Conservation (phyloP, 2,113 vertebrate species). For the Ceuthmochares aereus region DNA sequence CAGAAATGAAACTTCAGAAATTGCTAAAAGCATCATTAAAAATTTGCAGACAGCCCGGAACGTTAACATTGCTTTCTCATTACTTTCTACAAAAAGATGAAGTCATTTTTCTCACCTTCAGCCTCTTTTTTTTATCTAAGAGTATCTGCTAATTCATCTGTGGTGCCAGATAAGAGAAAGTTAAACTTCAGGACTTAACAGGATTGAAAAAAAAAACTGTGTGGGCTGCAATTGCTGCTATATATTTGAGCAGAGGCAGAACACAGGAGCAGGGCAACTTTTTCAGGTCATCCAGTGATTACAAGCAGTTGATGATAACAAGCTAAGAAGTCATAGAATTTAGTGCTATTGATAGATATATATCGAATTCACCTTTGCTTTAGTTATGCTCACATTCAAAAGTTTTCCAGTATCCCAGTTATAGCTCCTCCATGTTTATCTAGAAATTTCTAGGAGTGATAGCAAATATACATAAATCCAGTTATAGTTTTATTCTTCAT, state of each 20-base stretch:
- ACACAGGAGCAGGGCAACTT: not conserved
- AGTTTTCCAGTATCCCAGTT: not conserved
- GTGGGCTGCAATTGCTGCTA: not conserved
- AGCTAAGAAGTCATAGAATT: not conserved
- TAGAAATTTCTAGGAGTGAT: not conserved
- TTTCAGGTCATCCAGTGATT: not conserved
- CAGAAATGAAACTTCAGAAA: constrained; percentile 42
- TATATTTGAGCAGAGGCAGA: not conserved
- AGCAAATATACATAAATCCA: not conserved
- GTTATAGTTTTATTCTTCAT: not conserved
- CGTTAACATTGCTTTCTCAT: not conserved
- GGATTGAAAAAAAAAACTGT: not conserved
- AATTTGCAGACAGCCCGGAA: constrained; percentile 1
- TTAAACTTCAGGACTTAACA: not conserved
- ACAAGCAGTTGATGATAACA: not conserved
- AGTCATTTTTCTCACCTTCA: not conserved
- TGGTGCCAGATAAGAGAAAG: not conserved
- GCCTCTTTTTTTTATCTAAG: not conserved
- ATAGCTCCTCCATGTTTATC: not conserved
- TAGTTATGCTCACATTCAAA: not conserved
- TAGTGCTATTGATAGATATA: not conserved
- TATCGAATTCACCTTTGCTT: not conserved
- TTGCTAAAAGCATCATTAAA: constrained; percentile 47
- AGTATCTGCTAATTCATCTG: not conserved
- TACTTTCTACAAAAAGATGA: not conserved